Evolutionary conservation across 2,888 invertebrate genomes (phyloP).

Genomic region (Cancer borealis): DNA sequence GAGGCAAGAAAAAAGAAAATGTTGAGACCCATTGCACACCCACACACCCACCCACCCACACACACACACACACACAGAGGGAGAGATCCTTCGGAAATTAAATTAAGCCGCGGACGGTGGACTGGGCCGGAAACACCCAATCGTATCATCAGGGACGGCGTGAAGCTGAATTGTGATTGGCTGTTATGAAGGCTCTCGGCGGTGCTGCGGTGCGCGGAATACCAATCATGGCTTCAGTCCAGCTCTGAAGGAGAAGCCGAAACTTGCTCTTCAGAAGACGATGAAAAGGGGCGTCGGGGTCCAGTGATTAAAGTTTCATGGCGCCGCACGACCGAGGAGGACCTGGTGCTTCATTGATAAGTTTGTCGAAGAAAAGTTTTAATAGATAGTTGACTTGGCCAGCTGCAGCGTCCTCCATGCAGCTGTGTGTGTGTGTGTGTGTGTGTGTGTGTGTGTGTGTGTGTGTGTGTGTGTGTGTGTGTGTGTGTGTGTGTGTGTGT

Average conservation of each 20-base stretch:
- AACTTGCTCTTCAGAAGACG: not conserved
- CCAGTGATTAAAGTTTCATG: not conserved
- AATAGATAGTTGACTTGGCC: not conserved
- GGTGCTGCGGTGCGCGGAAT: not conserved
- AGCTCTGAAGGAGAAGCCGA: not conserved
- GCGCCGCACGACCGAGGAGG: not conserved
- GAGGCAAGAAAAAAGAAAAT: not conserved
- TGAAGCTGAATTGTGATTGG: constrained; percentile 34
- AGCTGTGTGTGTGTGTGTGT: not conserved
- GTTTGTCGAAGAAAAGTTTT: not conserved
- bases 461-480: not conserved
- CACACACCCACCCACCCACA: not conserved
- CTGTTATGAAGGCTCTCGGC: constrained; percentile 8
- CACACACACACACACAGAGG: not conserved
- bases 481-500: not conserved
- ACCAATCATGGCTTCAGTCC: not conserved
- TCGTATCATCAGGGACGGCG: constrained; percentile 24
- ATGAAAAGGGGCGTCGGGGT: not conserved
- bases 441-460: not conserved
- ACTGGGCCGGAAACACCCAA: constrained; percentile 16
- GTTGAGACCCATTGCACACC: not conserved
- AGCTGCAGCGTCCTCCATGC: not conserved
- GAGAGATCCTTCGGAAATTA: not conserved
- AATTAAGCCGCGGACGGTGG: not conserved
- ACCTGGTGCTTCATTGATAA: not conserved